Percentiles rank a stretch among this genome's conserved stretches.
phyloP scores from a whole-genome alignment of 2,888 invertebrate species.

The Odontocerum albicorne region DNA sequence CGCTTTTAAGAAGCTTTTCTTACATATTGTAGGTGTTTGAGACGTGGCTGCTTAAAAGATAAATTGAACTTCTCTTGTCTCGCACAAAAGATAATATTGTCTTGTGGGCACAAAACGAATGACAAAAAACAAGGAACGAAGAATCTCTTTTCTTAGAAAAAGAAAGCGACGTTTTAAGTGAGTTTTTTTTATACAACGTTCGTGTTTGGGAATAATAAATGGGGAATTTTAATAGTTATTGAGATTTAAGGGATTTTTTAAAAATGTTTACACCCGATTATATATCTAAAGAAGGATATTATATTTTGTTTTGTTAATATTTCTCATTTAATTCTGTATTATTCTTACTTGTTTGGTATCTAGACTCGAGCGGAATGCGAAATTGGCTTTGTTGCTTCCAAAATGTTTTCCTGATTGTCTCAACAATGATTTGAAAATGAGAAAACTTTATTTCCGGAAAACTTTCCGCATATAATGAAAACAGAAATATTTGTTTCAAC shows the following conservation, averaged over 20 bases:
- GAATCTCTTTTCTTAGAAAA: slow-evolving; percentile 3
- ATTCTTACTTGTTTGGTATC: no score
- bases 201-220: neutral
- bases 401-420: no score
- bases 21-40: slow-evolving; percentile 9
- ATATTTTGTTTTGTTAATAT: no score
- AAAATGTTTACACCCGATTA: no score
- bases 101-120: slow-evolving; percentile 13
- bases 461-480: no score
- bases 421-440: no score
- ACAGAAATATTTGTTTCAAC: no score
- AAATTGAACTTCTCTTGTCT: slow-evolving; percentile 11
- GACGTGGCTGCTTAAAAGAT: slow-evolving; percentile 9
- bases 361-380: no score
- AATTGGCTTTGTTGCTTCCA: no score
- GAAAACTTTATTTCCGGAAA: no score
- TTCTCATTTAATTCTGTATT: no score
- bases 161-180: neutral
- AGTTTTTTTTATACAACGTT: neutral
- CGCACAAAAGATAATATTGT: slow-evolving; percentile 18
- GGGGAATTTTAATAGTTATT: neutral
- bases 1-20: slow-evolving; percentile 12
- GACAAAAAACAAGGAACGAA: slow-evolving; percentile 10
- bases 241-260: neutral
- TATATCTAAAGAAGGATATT: no score